Evolutionary conservation across 2,797 vertebrate genomes (phyloP), one percentile per base, ranked within the genome.

Genomic region (Bradypodion ventrale): DNA sequence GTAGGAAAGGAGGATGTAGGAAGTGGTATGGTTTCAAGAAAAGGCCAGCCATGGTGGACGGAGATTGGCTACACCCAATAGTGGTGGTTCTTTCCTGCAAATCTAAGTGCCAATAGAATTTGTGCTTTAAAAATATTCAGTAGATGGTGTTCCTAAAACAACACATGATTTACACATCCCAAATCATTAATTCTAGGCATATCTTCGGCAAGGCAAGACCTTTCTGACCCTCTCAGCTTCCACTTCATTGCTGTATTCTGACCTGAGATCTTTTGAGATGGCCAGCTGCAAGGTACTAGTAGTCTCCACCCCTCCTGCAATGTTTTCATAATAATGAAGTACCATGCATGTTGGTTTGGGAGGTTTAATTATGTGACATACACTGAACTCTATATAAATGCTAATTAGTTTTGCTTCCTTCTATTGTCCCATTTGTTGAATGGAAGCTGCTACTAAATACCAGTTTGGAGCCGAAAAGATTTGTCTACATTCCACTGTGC

Each of bases 401-500:
- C 37, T 23, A 42, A 32, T 27, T 42, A 73, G 60, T 62, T 42
- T 12, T 70, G 37, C 9, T 25, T 21, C 29, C 3, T 72, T 27
- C 7, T 25, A 21, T 70, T 80, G 49, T 15, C 66, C 16, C 15
- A 19, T 59, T 23, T 7, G 35, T 32, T 40, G 29, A 66, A 78
- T 40, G n/a, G 46, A 68, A 35, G 42, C 32, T 56, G 52, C 78
- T 7, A n/a, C n/a, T 52, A 37, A 3, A 29, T 2, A 8, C 12
- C 2, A 49, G 65, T 81, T 63, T 75, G 0, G 0, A 83, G 70
- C 83, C 87, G 77, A 23, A 37, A 16, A 62, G 35, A 60, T 37
- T 85, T 35, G n/a, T 42, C 44, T 87, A 80, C 82, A 79, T 88
- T 74, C 72, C 42, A 13, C 19, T 87, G 8, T 87, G 25, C 52